A percentile compares a stretch with the other conserved stretches of the same genome.
Conservation (phyloP, 2,888 invertebrate species). For the Campopleginae sp. region DNA sequence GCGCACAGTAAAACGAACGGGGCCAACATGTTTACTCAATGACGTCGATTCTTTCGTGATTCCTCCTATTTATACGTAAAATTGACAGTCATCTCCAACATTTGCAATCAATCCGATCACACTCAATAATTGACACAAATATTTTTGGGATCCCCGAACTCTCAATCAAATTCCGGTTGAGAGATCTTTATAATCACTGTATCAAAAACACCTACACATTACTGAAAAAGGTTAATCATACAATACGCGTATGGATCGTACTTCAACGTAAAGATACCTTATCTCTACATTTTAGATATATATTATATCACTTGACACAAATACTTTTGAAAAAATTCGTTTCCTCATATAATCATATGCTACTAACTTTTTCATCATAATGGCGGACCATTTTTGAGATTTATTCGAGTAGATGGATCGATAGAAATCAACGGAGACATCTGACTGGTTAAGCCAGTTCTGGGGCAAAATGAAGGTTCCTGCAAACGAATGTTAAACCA, state of each 20-base stretch:
- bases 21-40: conserved; percentile 37
- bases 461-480: too few species aligned
- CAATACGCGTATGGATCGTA: neutral
- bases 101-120: neutral
- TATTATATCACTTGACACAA: neutral
- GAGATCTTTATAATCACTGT: neutral
- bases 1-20: conserved; percentile 45
- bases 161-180: neutral
- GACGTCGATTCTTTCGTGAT: neutral
- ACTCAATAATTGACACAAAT: neutral
- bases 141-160: neutral
- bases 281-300: neutral
- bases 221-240: neutral
- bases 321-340: neutral
- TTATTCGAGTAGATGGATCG: neutral
- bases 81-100: neutral
- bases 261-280: neutral
- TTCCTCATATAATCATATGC: too few species aligned
- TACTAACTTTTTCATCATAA: neutral
- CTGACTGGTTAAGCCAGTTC: too few species aligned
- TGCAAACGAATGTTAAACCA: too few species aligned
- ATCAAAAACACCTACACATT: neutral
- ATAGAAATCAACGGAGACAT: neutral
- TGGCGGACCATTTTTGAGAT: neutral
- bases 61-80: conserved; percentile 41